Conservation (phyloP, 2,113 vertebrate species). For the Neoarius graeffei region DNA sequence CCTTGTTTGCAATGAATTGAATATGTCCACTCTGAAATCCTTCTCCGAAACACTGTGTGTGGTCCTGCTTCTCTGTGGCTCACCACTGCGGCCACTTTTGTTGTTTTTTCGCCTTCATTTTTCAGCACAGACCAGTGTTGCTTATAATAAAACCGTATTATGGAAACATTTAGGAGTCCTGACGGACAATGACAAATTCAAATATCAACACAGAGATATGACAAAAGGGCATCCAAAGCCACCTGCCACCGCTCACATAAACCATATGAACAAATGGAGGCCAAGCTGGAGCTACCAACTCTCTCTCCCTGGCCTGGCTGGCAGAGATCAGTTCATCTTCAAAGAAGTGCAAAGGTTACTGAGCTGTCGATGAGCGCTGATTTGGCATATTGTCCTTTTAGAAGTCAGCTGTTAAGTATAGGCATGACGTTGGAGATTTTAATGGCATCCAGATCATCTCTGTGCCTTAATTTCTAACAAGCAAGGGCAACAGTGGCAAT, state of each 20-base stretch:
- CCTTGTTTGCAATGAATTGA: constrained; percentile 54
- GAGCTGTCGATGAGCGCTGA: background rate
- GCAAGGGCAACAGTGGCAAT: background rate
- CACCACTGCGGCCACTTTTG: constrained; percentile 57
- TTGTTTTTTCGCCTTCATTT: constrained; percentile 72
- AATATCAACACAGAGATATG: constrained; percentile 75
- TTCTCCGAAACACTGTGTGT: constrained; percentile 67
- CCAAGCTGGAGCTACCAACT: constrained; percentile 26
- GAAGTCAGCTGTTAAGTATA: background rate
- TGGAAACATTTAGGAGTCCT: constrained; percentile 73
- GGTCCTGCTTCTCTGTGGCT: constrained; percentile 65
- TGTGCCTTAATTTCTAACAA: background rate
- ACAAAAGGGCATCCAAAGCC: constrained; percentile 63
- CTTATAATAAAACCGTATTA: constrained; percentile 78
- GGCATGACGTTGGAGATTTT: background rate
- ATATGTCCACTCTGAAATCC: constrained; percentile 68
- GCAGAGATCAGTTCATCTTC: constrained; percentile 8
- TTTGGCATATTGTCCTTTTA: background rate
- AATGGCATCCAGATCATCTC: background rate
- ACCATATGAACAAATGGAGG: constrained; percentile 59
- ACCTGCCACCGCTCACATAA: constrained; percentile 61
- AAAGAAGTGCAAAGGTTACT: background rate
- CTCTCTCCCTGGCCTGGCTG: background rate
- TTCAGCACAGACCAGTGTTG: constrained; percentile 71
- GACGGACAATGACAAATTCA: constrained; percentile 69